These are phyloP conservation scores for Drosophila falleni DNA, from an alignment of 2,888 invertebrate species.

Conservation along the genomic window DNA sequence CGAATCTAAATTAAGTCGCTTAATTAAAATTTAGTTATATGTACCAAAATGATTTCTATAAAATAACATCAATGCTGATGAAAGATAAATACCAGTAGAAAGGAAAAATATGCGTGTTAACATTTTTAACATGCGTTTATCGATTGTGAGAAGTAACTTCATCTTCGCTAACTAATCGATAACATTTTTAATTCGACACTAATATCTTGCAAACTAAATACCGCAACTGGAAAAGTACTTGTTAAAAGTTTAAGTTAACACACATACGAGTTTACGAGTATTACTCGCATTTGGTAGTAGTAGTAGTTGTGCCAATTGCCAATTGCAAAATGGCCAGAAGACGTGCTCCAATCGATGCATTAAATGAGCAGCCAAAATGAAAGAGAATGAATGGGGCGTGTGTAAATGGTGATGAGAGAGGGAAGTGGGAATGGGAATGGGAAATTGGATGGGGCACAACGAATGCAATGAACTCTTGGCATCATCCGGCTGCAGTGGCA, in stretches of 20 bases:
- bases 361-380: conserved; percentile 51
- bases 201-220: conserved; percentile 5
- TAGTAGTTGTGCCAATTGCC: conserved; percentile 29
- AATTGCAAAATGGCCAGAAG: conserved; percentile 47
- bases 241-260: conserved; percentile 20
- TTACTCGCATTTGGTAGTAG: conserved; percentile 5
- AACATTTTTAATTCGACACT: not conserved
- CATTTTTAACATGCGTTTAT: not conserved
- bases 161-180: not conserved
- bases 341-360: conserved; percentile 47
- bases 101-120: not conserved
- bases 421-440: not conserved
- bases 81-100: too few species aligned
- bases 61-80: not conserved
- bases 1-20: too few species aligned
- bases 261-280: not conserved
- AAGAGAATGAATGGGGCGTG: not conserved
- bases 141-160: not conserved
- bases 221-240: conserved; percentile 4
- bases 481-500: conserved; percentile 46
- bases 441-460: conserved; percentile 10
- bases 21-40: too few species aligned
- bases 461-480: conserved; percentile 68
- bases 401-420: not conserved
- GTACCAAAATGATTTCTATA: too few species aligned